A percentile compares a stretch with the other conserved stretches of the same genome.
phyloP scores from a whole-genome alignment of 1,140 invertebrate species.

The Drosophila kurseongensis region DNA sequence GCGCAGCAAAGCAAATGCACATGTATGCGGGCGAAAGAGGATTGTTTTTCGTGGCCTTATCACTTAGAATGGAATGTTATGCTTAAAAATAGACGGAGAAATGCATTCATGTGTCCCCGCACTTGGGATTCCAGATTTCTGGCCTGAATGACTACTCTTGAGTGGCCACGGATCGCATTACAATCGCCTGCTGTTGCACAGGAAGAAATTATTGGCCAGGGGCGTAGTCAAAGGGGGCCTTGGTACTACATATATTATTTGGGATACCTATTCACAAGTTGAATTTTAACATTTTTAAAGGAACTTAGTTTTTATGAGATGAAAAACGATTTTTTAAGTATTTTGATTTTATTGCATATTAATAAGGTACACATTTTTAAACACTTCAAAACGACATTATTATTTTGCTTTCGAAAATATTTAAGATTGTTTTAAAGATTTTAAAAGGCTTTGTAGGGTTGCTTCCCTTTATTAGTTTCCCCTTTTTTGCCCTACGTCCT shows the following conservation, averaged over 20 bases:
- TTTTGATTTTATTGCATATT: too few species aligned
- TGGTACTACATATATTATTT: background rate
- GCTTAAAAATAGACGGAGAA: slow-evolving; percentile 51
- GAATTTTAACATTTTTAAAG: too few species aligned
- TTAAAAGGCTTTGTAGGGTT: too few species aligned
- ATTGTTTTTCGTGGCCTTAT: slow-evolving; percentile 54
- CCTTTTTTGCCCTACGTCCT: background rate
- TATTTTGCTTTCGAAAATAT: too few species aligned
- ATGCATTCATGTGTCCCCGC: slow-evolving; percentile 38
- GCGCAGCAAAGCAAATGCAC: slow-evolving; percentile 44
- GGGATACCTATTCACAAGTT: background rate
- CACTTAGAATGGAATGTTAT: slow-evolving; percentile 39
- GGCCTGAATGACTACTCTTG: slow-evolving; percentile 31
- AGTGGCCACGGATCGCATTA: slow-evolving; percentile 25
- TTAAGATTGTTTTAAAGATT: too few species aligned
- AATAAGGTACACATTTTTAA: too few species aligned
- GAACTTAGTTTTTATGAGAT: too few species aligned
- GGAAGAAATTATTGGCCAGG: slow-evolving; percentile 16
- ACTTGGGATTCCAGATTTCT: slow-evolving; percentile 35
- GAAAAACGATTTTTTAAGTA: too few species aligned
- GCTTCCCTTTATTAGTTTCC: background rate
- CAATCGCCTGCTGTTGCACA: slow-evolving; percentile 17
- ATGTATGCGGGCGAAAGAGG: slow-evolving; percentile 20
- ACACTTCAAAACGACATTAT: too few species aligned
- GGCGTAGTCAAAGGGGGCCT: background rate